Evolutionary conservation across 2,797 vertebrate species (phyloP), one percentile per base, ranked within the genome.

Genomic region (Alosa sapidissima): DNA sequence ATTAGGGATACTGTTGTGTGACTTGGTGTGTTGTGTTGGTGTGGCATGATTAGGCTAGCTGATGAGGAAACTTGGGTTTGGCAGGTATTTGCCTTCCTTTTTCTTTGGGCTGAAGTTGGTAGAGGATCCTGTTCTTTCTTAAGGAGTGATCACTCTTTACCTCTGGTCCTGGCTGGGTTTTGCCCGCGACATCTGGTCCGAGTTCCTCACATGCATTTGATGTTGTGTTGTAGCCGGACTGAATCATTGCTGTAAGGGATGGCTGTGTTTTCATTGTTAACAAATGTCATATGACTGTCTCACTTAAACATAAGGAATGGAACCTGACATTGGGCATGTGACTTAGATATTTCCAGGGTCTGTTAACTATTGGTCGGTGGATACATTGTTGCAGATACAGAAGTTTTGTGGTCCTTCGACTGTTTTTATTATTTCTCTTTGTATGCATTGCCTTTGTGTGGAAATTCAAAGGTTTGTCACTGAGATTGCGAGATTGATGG

Each of bases 191-290:
- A 45, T 75, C 33, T 36, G 68, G 58, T 41, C 68, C 16, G 33
- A 21, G 19, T 47, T 78, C 41, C 21, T 78, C 72, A 78, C 72
- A 8, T 47, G 72, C 72, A 78, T 19, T 78, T 78, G 41, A 47
- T 78, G 72, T 47, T 41, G 41, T 21, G 19, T 24, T 62, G 14
- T 78, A 47, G 14, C 72, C 14, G 41, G 41, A 14, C 19, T 78
- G 41, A 6, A 16, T 1, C 36, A 78, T 16, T 78, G 41, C 41
- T 78, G 45, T n/a, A 78, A 47, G 14, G 14, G 36, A 47, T 78
- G 72, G 16, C 72, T 78, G 16, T 78, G 19, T 47, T 78, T 78
- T 78, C 36, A 78, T 21, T 78, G 72, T 78, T 78, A 36, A 45
- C 41, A 78, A 21, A 47, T 78, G 72, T 78, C 72, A 78, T 45